A percentile compares a stretch with the other conserved stretches of the same genome.
phyloP scores from a whole-genome alignment of 2,113 vertebrate species.

The Maccullochella peelii region DNA sequence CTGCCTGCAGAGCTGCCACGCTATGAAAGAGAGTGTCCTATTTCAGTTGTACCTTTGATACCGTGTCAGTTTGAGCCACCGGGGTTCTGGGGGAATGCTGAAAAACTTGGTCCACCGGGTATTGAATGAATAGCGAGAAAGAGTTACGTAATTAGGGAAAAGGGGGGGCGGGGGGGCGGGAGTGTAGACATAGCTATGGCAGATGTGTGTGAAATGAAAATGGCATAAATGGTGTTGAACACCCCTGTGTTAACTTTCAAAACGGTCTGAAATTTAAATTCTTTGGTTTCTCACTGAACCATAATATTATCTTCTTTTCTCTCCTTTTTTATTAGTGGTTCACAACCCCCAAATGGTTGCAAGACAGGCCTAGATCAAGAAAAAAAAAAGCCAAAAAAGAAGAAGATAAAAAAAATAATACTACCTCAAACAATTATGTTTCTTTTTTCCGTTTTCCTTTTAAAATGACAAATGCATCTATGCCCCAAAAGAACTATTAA shows the following conservation, averaged over 20 bases:
- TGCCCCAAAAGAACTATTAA: neutral
- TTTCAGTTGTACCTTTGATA: neutral
- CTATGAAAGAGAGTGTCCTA: neutral
- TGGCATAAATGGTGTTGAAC: neutral
- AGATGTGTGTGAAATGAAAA: neutral
- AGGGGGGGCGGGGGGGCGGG: no score
- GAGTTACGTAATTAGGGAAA: neutral
- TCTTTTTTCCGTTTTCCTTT: neutral
- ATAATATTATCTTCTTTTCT: no score
- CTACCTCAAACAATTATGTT: neutral
- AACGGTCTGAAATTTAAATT: neutral
- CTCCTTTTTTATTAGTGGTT: no score
- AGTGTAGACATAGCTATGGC: neutral
- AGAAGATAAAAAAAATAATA: no score
- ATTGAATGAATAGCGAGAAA: neutral
- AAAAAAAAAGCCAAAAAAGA: no score
- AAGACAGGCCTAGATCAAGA: no score
- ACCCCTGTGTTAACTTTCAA: neutral
- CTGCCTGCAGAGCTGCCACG: neutral
- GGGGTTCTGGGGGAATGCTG: constrained; percentile 29
- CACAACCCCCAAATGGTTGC: no score
- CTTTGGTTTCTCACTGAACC: neutral
- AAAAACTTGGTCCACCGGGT: constrained; percentile 11
- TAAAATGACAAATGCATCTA: neutral
- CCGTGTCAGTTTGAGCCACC: neutral